phyloP scores from a whole-genome alignment of 2,888 invertebrate genomes.

The Harpalus rufipes region DNA sequence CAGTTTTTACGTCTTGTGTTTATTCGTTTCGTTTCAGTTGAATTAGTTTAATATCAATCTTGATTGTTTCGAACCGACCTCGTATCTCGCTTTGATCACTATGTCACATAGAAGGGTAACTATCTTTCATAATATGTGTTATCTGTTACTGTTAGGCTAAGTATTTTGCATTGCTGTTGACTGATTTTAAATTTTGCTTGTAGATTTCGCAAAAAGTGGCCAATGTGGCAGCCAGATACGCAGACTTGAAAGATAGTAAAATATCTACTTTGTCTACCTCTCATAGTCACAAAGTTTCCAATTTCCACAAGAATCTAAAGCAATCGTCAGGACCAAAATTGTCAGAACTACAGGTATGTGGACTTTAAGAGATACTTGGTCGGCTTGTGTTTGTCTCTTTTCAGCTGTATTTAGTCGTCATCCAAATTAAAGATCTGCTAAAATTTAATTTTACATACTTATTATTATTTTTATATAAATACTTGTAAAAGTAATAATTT shows the following conservation, averaged over 20 bases:
- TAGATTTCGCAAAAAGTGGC: slow-evolving; percentile 81
- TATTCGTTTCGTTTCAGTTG: background rate
- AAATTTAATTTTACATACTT: too few species aligned
- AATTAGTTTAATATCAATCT: background rate
- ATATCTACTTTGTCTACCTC: slow-evolving; percentile 91
- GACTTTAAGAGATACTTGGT: slow-evolving; percentile 10
- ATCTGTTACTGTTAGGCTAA: slow-evolving; percentile 37
- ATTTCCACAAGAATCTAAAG: slow-evolving; percentile 96
- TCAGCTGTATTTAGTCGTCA: too few species aligned
- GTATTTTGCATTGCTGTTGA: slow-evolving; percentile 3
- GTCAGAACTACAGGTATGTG: slow-evolving; percentile 88
- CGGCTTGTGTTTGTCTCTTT: background rate
- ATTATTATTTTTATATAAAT: too few species aligned
- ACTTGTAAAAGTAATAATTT: too few species aligned
- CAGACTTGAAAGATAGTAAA: slow-evolving; percentile 94
- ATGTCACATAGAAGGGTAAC: slow-evolving; percentile 6
- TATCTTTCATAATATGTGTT: slow-evolving; percentile 27
- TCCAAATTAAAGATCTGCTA: too few species aligned
- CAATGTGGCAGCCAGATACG: slow-evolving; percentile 86
- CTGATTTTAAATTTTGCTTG: slow-evolving; percentile 75
- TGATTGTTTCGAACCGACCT: slow-evolving; percentile 7
- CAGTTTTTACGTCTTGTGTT: too few species aligned
- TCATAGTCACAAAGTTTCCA: slow-evolving; percentile 94
- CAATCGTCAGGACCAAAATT: slow-evolving; percentile 91
- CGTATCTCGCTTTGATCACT: slow-evolving; percentile 10